These are phyloP conservation scores for Bufo bufo DNA, from an alignment of 2,113 vertebrate genomes.

Conservation along the genomic window DNA sequence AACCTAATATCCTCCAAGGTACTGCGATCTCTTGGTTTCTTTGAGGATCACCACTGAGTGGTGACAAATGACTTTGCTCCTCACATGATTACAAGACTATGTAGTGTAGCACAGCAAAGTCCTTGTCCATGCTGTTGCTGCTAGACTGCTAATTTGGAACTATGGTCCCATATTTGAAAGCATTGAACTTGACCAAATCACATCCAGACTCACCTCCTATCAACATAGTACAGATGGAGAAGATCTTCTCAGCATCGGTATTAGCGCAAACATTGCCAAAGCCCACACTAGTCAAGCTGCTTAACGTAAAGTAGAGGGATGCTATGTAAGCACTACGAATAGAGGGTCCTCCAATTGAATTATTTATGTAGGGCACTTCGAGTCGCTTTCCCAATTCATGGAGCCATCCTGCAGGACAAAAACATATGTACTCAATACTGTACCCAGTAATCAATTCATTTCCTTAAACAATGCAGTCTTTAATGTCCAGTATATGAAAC, in stretches of 20 bases:
- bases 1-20: background rate
- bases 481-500: background rate
- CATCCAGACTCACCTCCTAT: constrained; percentile 85
- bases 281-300: constrained; percentile 95
- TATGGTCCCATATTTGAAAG: background rate
- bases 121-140: background rate
- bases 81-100: background rate
- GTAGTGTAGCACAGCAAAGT: background rate
- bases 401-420: constrained; percentile 82
- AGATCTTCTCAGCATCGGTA: constrained; percentile 93
- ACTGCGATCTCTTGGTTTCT: background rate
- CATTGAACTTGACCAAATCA: background rate
- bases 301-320: constrained; percentile 96
- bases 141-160: background rate
- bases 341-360: constrained; percentile 85
- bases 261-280: constrained; percentile 96
- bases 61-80: background rate
- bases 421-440: background rate
- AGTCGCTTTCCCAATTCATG: constrained; percentile 92
- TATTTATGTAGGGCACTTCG: constrained; percentile 89
- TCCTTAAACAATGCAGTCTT: background rate
- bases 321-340: constrained; percentile 91
- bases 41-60: background rate
- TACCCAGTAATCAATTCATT: background rate
- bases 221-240: constrained; percentile 97